Evolutionary conservation across 1,140 invertebrate species (phyloP), one percentile per base, ranked within the genome.

Genomic region (Rhagoletis pomonella): DNA sequence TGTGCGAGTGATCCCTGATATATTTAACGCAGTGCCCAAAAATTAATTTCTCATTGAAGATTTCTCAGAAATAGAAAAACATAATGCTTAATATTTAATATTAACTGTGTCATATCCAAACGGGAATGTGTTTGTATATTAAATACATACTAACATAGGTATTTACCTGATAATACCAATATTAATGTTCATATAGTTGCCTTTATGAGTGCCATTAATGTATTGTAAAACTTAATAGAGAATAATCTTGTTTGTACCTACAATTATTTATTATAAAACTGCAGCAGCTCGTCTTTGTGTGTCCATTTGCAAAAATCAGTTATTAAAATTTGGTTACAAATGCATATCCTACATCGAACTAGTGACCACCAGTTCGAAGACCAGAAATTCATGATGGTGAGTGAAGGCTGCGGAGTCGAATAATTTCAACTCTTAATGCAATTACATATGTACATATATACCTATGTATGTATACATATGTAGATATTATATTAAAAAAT

Each of bases 331-430:
- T 58, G 14, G 14, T 55, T 12, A 50, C 47, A 88, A 88, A 93
- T 93, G 92, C 92, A 93, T 89, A 93, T 93, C 85, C 89, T 93
- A 89, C 92, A 93, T 86, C 90, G 92, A 89, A 93, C 90, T 88
- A 93, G 93, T 89, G 92, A 93, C 69, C 92, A 93, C 87, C 92
- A 93, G 87, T 93, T 93, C 64, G 92, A 93, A 89, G 92, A 93
- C 90, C 92, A 93, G 87, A 93, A 93, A 88, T 93, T 93, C 88
- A 93, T 93, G 91, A 93, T 93, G 92, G 92, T 93, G 90, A 91
- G 92, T 88, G 29, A 29, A 29, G 29, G 29, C 29, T 29, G 29
- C 29, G 29, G 29, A 29, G 29, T 29, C 29, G 29, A 29, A 29
- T 29, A 29, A 29, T 29, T 29, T 29, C 29, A 29, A 29, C 29